Evolutionary conservation across 1,140 invertebrate species (phyloP).

Genomic region (Sarcophaga peregrina): DNA sequence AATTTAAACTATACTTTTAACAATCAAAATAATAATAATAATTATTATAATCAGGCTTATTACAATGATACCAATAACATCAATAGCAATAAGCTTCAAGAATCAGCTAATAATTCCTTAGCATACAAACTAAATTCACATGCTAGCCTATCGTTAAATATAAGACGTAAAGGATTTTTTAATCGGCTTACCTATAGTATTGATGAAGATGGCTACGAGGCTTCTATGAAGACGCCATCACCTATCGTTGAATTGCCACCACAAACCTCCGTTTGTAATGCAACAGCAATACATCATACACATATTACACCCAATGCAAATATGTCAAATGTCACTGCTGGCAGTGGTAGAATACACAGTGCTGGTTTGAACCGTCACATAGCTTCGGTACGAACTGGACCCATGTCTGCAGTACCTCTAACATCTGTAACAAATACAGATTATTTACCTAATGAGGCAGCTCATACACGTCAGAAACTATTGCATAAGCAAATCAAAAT

Average conservation of each 20-base stretch:
- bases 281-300: not conserved
- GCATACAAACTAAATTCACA: constrained; percentile 33
- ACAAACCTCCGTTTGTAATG: not conserved
- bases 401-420: not conserved
- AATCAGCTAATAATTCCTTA: constrained; percentile 36
- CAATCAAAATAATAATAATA: constrained; percentile 22
- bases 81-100: not conserved
- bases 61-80: not conserved
- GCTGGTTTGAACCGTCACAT: constrained; percentile 16
- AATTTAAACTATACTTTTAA: constrained; percentile 45
- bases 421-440: not conserved
- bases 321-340: not conserved
- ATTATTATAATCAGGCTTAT: constrained; percentile 17
- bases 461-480: constrained; percentile 51
- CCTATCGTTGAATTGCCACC: not conserved
- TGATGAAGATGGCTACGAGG: constrained; percentile 45
- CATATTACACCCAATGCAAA: not conserved
- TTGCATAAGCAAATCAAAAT: constrained; percentile 64
- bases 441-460: not conserved
- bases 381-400: constrained; percentile 4
- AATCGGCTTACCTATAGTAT: constrained; percentile 54
- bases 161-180: constrained; percentile 47
- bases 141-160: constrained; percentile 43
- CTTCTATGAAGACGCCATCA: constrained; percentile 26
- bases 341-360: constrained; percentile 25